phyloP scores from a whole-genome alignment of 2,888 invertebrate genomes.

The Lepas anatifera region DNA sequence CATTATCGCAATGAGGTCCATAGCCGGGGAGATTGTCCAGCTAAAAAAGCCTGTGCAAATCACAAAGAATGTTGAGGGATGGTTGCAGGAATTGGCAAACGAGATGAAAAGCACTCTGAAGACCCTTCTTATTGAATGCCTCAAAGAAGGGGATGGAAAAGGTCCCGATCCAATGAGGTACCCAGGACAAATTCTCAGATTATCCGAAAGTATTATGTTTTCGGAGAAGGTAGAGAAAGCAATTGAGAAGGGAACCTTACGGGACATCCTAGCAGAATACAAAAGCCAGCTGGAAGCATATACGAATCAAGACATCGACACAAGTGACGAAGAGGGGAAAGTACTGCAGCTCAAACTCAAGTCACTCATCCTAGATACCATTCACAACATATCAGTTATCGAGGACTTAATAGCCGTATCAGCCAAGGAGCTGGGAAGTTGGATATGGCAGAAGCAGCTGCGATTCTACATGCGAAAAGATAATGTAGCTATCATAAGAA shows the following conservation, averaged over 20 bases:
- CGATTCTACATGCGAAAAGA: slow-evolving; percentile 56
- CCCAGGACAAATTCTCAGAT: slow-evolving; percentile 69
- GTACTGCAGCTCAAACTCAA: slow-evolving; percentile 75
- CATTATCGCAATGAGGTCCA: slow-evolving; percentile 57
- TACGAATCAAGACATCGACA: slow-evolving; percentile 36
- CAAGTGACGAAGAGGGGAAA: slow-evolving; percentile 32
- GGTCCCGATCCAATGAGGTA: slow-evolving; percentile 48
- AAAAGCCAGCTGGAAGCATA: slow-evolving; percentile 39
- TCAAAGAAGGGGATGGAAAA: slow-evolving; percentile 35
- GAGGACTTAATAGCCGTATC: slow-evolving; percentile 54
- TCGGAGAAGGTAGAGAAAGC: slow-evolving; percentile 72
- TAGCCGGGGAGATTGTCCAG: slow-evolving; percentile 58
- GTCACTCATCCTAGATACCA: slow-evolving; percentile 80
- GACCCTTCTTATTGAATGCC: slow-evolving; percentile 48
- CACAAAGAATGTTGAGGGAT: slow-evolving; percentile 57
- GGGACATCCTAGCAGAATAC: slow-evolving; percentile 28
- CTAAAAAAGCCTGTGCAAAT: slow-evolving; percentile 56
- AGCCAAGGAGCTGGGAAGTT: slow-evolving; percentile 54
- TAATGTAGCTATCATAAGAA: slow-evolving; percentile 58
- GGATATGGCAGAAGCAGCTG: slow-evolving; percentile 93
- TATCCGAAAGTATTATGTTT: slow-evolving; percentile 73
- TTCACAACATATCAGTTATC: slow-evolving; percentile 76
- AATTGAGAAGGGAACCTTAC: slow-evolving; percentile 50
- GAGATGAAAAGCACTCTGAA: slow-evolving; percentile 70
- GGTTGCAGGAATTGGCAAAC: slow-evolving; percentile 63